Percentiles rank a stretch among this genome's conserved stretches.
These are phyloP conservation scores for Allophyes oxyacanthae DNA, from an alignment of 2,888 invertebrate genomes.

Conservation along the genomic window DNA sequence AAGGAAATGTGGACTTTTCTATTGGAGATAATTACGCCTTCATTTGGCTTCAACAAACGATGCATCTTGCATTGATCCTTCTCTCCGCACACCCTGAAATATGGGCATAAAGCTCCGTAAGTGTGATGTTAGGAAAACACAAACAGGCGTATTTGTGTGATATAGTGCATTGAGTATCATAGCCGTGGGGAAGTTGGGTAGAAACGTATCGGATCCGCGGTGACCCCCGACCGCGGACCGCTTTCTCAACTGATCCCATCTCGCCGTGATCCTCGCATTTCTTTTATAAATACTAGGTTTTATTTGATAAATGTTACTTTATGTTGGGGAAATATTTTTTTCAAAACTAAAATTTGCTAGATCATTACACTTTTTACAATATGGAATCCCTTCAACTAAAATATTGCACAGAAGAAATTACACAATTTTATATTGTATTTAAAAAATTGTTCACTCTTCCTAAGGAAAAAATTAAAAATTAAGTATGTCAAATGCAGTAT, in stretches of 20 bases:
- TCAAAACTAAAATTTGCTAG: not conserved
- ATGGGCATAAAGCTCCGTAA: conserved; percentile 4
- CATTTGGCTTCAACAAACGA: no score
- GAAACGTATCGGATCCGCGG: conserved; percentile 79
- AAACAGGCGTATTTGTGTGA: conserved; percentile 37
- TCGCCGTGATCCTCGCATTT: conserved; percentile 67
- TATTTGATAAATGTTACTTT: conserved; percentile 40
- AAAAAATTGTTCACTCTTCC: no score
- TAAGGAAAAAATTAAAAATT: no score
- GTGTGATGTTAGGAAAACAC: conserved; percentile 19
- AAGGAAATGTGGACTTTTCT: no score
- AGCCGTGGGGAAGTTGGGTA: conserved; percentile 58
- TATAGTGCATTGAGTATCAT: conserved; percentile 29
- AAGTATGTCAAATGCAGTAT: no score
- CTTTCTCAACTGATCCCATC: conserved; percentile 86
- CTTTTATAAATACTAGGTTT: conserved; percentile 61
- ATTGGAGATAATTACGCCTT: no score
- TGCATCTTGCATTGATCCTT: not conserved
- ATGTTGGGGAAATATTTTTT: conserved; percentile 11
- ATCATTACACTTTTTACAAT: no score
- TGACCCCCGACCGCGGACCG: conserved; percentile 80
- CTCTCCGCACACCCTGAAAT: not conserved
- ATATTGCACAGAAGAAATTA: no score
- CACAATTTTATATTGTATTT: no score
- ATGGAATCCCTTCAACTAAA: no score